A percentile compares a stretch with the other conserved stretches of the same genome.
phyloP scores from a whole-genome alignment of 2,113 vertebrate genomes.

The Phylloscopus whistleri region DNA sequence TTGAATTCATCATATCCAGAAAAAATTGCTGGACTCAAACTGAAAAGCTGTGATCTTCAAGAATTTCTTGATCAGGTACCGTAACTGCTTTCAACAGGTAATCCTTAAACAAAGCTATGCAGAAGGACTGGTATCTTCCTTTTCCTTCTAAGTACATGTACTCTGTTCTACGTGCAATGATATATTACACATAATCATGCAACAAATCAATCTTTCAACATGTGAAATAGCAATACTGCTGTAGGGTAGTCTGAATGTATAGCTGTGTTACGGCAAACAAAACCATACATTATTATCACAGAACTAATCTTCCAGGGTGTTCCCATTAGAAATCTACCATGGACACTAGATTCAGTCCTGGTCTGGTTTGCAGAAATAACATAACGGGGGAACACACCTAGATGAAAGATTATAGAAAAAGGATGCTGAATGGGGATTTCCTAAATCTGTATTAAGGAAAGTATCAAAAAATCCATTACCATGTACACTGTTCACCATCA shows the following conservation, averaged over 20 bases:
- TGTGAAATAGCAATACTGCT: neutral
- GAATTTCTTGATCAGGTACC: slow-evolving; percentile 86
- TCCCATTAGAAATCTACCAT: neutral
- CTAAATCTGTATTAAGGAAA: neutral
- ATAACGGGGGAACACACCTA: neutral
- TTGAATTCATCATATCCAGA: slow-evolving; percentile 69
- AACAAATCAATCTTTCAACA: neutral
- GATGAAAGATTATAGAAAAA: neutral
- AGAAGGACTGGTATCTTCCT: neutral
- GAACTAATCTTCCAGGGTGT: neutral
- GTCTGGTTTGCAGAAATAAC: neutral
- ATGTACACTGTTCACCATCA: neutral
- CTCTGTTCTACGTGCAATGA: neutral
- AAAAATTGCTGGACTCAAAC: slow-evolving; percentile 55
- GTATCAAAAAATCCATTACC: neutral
- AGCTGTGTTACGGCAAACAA: neutral
- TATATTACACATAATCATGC: neutral
- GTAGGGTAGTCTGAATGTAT: neutral
- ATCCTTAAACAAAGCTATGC: neutral
- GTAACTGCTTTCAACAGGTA: neutral
- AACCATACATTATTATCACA: neutral
- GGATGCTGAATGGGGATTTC: neutral
- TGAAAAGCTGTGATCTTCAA: slow-evolving; percentile 78
- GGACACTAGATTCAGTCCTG: neutral
- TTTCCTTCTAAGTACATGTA: neutral